These are phyloP conservation scores for Atethmia centrago DNA, from an alignment of 2,888 invertebrate species.

Conservation along the genomic window DNA sequence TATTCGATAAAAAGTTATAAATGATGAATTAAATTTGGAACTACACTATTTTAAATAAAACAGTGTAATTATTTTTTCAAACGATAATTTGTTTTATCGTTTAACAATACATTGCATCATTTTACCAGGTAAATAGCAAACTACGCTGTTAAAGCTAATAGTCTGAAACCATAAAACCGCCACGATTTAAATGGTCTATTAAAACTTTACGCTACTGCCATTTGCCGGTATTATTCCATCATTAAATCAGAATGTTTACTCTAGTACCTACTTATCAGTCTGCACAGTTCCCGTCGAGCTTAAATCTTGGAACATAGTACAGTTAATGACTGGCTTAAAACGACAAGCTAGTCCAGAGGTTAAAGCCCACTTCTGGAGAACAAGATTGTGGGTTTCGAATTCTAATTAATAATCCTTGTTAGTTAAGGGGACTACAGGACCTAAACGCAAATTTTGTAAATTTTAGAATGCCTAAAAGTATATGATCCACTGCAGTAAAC, in stretches of 20 bases:
- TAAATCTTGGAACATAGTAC: not conserved
- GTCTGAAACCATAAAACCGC: constrained; percentile 47
- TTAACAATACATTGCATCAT: not conserved
- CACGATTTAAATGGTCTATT: constrained; percentile 46
- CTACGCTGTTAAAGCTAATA: constrained; percentile 26
- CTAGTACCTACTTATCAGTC: constrained; percentile 36
- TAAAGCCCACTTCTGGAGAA: too few species aligned
- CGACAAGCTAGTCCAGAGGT: too few species aligned
- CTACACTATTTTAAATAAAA: not conserved
- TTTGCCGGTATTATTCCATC: constrained; percentile 32
- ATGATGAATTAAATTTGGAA: too few species aligned
- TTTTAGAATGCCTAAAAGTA: too few species aligned
- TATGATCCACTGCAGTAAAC: too few species aligned
- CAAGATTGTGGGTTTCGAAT: too few species aligned
- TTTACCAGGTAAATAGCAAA: constrained; percentile 23
- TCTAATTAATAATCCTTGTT: too few species aligned
- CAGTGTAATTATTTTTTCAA: not conserved
- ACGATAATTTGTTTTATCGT: not conserved
- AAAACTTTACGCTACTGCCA: constrained; percentile 32
- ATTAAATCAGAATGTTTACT: constrained; percentile 49
- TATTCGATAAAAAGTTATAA: too few species aligned
- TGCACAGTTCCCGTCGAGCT: constrained; percentile 1
- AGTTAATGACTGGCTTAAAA: too few species aligned
- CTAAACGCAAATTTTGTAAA: too few species aligned
- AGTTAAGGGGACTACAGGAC: too few species aligned